phyloP scores from a whole-genome alignment of 2,888 invertebrate species.

The Drosophila neutralis region DNA sequence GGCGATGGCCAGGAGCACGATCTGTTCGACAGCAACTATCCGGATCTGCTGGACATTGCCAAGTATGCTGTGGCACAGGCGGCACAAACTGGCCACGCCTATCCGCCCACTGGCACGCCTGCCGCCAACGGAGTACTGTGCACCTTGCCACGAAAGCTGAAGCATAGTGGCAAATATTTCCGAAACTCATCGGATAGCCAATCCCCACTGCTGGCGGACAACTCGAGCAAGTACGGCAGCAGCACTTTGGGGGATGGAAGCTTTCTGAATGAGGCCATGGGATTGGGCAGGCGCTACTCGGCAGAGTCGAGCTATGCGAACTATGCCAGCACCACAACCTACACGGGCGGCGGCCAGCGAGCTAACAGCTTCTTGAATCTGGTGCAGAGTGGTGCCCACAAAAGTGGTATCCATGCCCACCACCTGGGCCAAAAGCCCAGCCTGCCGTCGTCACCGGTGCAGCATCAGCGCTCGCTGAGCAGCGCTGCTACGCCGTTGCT shows the following conservation, averaged over 20 bases:
- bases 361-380: slow-evolving; percentile 91
- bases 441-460: slow-evolving; percentile 88
- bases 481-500: slow-evolving; percentile 83
- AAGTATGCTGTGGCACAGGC: slow-evolving; percentile 83
- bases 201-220: slow-evolving; percentile 89
- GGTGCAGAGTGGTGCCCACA: slow-evolving; percentile 84
- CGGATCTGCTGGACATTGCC: slow-evolving; percentile 83
- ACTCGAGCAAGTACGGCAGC: slow-evolving; percentile 89
- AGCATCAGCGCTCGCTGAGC: slow-evolving; percentile 83
- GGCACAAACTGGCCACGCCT: slow-evolving; percentile 37
- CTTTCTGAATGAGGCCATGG: slow-evolving; percentile 86
- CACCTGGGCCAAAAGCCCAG: slow-evolving; percentile 86
- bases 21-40: slow-evolving; percentile 84
- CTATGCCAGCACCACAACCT: slow-evolving; percentile 79
- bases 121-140: slow-evolving; percentile 86
- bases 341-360: slow-evolving; percentile 84
- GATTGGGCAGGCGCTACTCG: slow-evolving; percentile 85
- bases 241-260: slow-evolving; percentile 88
- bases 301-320: slow-evolving; percentile 85
- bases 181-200: slow-evolving; percentile 88
- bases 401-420: slow-evolving; percentile 57
- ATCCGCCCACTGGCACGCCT: slow-evolving; percentile 11
- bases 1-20: slow-evolving; percentile 85
- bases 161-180: slow-evolving; percentile 82
- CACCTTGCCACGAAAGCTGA: slow-evolving; percentile 87